A percentile compares a stretch with the other conserved stretches of the same genome.
These are phyloP conservation scores for Marmota flaviventris DNA, from an alignment of 2,113 vertebrate genomes.

Conservation along the genomic window DNA sequence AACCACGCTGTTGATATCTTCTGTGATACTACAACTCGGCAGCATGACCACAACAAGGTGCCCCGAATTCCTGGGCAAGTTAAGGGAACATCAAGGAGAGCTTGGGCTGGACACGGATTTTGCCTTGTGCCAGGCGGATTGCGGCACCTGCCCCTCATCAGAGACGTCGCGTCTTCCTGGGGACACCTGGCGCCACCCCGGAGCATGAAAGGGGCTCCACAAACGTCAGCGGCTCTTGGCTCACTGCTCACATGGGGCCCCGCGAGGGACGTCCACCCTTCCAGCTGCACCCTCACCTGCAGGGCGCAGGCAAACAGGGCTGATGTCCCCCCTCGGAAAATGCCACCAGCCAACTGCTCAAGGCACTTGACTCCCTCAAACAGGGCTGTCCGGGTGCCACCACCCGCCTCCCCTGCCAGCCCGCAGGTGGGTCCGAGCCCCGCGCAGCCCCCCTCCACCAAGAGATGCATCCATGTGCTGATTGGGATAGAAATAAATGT, in stretches of 20 bases:
- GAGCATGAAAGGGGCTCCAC: too few relatives aligned
- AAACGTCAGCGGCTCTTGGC: background rate
- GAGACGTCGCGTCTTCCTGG: background rate
- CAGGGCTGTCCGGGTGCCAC: background rate
- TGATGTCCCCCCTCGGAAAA: background rate
- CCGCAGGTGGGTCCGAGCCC: background rate
- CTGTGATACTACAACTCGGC: fast-evolving
- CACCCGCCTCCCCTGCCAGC: background rate
- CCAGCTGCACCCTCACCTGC: background rate
- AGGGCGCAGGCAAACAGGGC: background rate
- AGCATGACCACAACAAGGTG: fast-evolving
- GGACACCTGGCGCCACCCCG: background rate
- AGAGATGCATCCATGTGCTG: background rate
- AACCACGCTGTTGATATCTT: background rate
- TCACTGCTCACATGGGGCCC: too few relatives aligned
- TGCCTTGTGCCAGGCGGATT: background rate
- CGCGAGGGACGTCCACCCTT: background rate
- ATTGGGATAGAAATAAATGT: slow-evolving; percentile 64
- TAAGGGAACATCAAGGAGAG: background rate
- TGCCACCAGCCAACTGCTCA: background rate
- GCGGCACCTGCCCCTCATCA: background rate
- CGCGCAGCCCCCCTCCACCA: fast-evolving
- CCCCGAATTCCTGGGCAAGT: background rate
- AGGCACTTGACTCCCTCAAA: background rate
- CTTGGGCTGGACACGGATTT: background rate